These are phyloP conservation scores for Ariolimax columbianus DNA, from an alignment of 2,888 invertebrate species.

Conservation along the genomic window DNA sequence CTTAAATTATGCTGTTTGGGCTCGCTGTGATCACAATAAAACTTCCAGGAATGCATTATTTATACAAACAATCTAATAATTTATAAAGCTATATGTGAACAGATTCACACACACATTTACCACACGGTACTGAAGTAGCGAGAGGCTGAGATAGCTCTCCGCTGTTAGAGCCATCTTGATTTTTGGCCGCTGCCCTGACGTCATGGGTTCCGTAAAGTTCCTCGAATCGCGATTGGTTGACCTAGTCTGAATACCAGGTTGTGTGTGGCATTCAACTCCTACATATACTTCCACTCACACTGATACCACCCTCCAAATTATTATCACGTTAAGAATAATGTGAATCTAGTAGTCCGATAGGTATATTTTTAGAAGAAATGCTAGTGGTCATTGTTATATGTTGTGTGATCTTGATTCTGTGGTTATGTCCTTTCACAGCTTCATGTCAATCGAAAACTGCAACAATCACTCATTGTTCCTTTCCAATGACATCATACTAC, in stretches of 20 bases:
- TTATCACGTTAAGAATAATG: no score
- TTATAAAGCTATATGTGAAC: background rate
- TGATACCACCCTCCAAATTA: no score
- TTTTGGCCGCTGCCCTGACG: constrained; percentile 56
- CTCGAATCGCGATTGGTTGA: constrained; percentile 49
- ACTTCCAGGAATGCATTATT: background rate
- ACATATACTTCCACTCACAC: no score
- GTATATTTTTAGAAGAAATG: no score
- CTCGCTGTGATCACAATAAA: background rate
- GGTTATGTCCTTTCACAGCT: no score
- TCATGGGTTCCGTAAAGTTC: constrained; percentile 54
- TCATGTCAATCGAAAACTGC: no score
- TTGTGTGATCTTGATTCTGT: no score
- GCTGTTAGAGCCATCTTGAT: constrained; percentile 57
- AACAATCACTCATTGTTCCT: no score
- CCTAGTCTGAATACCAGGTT: constrained; percentile 23
- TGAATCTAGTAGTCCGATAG: no score
- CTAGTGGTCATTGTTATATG: no score
- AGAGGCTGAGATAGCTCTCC: background rate
- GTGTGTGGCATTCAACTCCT: no score
- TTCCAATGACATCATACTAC: no score
- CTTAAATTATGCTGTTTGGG: background rate
- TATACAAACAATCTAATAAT: background rate
- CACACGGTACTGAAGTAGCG: background rate
- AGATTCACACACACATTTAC: background rate